phyloP scores from a whole-genome alignment of 1,140 invertebrate genomes.

The Amyelois transitella region DNA sequence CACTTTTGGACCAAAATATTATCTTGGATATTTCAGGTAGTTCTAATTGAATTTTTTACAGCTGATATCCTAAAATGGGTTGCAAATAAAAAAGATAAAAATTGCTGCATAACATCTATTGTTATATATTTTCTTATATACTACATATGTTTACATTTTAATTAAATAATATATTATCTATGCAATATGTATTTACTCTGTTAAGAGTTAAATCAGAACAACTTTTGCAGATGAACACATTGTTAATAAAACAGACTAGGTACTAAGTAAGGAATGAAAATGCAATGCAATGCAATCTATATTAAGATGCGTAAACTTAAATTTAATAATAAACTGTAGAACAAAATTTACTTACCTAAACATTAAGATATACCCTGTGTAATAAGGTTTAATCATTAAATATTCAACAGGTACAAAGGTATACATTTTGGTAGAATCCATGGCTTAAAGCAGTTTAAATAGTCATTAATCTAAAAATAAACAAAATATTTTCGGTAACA shows the following conservation, averaged over 20 bases:
- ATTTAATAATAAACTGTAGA: not conserved
- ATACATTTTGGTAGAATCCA: not conserved
- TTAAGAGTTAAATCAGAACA: too few relatives aligned
- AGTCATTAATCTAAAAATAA: too few relatives aligned
- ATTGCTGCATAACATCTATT: not conserved
- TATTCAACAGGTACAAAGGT: not conserved
- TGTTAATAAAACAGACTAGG: too few relatives aligned
- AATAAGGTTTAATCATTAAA: not conserved
- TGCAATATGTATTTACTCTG: too few relatives aligned
- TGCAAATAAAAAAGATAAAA: not conserved
- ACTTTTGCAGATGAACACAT: too few relatives aligned
- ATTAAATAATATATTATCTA: not conserved
- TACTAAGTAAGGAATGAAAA: too few relatives aligned
- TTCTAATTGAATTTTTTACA: too few relatives aligned
- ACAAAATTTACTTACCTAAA: not conserved
- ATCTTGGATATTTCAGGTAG: too few relatives aligned
- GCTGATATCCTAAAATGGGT: not conserved
- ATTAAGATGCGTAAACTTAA: not conserved
- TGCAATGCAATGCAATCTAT: too few relatives aligned
- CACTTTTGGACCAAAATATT: too few relatives aligned
- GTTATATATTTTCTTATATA: not conserved
- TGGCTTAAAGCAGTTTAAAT: not conserved
- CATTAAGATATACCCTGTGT: not conserved
- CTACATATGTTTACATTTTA: not conserved
- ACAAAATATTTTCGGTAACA: not conserved